phyloP scores from a whole-genome alignment of 2,113 vertebrate genomes.

The Ahaetulla prasina region DNA sequence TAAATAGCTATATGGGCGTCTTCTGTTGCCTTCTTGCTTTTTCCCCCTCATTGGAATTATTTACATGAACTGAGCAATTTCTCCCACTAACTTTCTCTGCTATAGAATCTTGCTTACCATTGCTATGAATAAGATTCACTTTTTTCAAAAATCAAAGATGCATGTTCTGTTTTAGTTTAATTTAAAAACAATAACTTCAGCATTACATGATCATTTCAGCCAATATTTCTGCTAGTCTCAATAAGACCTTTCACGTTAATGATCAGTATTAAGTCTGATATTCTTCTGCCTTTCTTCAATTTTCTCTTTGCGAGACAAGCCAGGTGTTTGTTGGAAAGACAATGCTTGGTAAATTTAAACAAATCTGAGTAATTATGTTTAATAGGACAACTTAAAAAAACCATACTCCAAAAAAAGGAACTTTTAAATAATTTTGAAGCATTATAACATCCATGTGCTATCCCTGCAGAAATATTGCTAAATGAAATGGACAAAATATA shows the following conservation, averaged over 20 bases:
- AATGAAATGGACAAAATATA: neutral
- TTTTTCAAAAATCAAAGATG: neutral
- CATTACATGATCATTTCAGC: neutral
- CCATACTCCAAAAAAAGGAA: neutral
- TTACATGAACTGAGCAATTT: neutral
- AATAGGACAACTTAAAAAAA: neutral
- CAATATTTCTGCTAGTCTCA: neutral
- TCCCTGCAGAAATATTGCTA: neutral
- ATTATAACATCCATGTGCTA: neutral
- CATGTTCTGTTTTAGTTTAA: neutral
- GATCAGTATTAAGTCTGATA: neutral
- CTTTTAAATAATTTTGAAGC: neutral
- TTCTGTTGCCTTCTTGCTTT: neutral
- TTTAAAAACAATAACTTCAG: neutral
- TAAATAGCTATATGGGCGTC: neutral
- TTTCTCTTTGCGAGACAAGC: neutral
- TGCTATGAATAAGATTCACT: neutral
- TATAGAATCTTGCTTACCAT: neutral
- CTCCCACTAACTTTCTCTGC: neutral
- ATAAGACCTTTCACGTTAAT: neutral
- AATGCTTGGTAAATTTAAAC: neutral
- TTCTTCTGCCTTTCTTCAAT: neutral
- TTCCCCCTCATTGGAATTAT: neutral
- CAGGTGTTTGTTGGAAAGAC: neutral
- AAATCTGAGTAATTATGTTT: neutral